Evolutionary conservation across 2,797 vertebrate species (phyloP).

Genomic region (Adelosebastes latens): DNA sequence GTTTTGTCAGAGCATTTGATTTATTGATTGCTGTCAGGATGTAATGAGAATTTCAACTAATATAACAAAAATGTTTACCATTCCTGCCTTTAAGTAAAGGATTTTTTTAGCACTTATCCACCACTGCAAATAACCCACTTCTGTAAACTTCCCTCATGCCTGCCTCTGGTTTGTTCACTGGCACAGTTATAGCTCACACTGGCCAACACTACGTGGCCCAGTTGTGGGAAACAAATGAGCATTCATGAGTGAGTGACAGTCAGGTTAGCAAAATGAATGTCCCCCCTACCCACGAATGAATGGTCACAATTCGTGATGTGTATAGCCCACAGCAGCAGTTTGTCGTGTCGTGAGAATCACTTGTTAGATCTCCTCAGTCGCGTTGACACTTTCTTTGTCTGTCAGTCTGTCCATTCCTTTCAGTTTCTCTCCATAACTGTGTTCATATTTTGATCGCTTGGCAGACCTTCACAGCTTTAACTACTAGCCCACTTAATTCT

Average conservation of each 20-base stretch:
- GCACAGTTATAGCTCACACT: neutral
- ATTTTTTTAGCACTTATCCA: neutral
- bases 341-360: neutral
- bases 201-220: neutral
- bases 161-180: neutral
- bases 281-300: neutral
- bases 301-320: neutral
- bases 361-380: neutral
- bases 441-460: constrained; percentile 5
- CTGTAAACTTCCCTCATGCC: neutral
- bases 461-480: constrained; percentile 15
- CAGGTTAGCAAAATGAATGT: neutral
- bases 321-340: neutral
- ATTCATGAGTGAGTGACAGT: neutral
- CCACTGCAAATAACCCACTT: neutral
- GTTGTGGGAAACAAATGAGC: neutral
- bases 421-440: neutral
- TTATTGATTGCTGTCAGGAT: neutral
- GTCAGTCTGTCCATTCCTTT: neutral
- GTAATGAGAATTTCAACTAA: neutral
- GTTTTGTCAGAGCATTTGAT: neutral
- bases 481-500: constrained; percentile 12
- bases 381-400: neutral
- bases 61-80: neutral
- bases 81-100: neutral